Percentiles rank a stretch among this genome's conserved stretches.
These are phyloP conservation scores for Willisornis vidua DNA, from an alignment of 2,113 vertebrate genomes.

Conservation along the genomic window DNA sequence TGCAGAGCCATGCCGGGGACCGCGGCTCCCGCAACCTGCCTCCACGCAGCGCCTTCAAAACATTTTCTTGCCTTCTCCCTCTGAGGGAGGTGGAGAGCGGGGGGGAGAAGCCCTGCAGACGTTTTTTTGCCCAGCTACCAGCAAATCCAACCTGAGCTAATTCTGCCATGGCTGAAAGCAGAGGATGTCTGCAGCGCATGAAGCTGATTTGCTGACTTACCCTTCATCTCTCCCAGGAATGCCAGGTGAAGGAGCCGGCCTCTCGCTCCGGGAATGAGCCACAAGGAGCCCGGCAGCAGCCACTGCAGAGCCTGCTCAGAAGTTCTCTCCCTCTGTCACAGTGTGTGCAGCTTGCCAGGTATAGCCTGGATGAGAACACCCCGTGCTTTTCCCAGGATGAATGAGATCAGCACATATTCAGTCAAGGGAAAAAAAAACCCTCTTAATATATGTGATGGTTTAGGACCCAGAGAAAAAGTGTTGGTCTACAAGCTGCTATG, in stretches of 20 bases:
- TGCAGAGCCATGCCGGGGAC: neutral
- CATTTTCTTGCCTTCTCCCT: neutral
- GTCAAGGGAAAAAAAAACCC: neutral
- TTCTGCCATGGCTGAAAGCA: constrained; percentile 30
- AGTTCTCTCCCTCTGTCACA: constrained; percentile 44
- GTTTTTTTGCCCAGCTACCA: neutral
- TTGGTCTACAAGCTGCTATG: neutral
- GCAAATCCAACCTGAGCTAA: neutral
- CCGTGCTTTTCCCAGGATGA: constrained; percentile 50
- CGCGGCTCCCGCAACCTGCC: neutral
- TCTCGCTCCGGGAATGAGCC: neutral
- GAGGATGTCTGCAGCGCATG: neutral
- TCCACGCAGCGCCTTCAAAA: neutral
- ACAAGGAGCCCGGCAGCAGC: neutral
- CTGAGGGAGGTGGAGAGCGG: neutral
- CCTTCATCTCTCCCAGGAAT: constrained; percentile 54
- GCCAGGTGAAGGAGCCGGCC: constrained; percentile 23
- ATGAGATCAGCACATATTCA: constrained; percentile 68
- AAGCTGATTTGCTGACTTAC: constrained; percentile 62
- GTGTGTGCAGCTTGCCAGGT: constrained; percentile 57
- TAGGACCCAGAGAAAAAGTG: neutral
- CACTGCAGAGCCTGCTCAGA: constrained; percentile 45
- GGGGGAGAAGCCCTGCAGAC: neutral
- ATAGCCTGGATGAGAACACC: constrained; percentile 40
- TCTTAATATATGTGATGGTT: neutral